Conservation (phyloP, 2,888 invertebrate species). For the Oconnorella tubifera region DNA sequence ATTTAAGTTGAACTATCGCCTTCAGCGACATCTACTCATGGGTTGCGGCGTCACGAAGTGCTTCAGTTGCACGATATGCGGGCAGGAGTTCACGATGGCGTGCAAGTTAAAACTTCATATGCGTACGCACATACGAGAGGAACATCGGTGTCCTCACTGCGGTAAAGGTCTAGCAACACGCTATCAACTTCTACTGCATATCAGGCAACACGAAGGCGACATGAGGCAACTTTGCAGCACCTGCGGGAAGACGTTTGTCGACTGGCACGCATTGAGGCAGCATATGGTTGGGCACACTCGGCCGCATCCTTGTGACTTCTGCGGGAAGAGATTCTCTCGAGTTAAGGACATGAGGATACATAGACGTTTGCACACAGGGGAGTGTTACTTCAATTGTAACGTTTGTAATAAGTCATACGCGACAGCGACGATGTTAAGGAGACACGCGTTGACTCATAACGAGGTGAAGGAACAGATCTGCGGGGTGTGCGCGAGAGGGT, state of each 20-base stretch:
- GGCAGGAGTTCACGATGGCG: background rate
- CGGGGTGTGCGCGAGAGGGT: background rate
- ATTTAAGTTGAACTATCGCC: background rate
- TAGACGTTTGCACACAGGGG: background rate
- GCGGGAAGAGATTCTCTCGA: background rate
- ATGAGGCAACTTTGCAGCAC: background rate
- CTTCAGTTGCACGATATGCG: background rate
- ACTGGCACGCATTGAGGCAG: background rate
- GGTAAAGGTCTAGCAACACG: background rate
- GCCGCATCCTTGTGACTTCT: background rate
- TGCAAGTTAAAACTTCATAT: background rate
- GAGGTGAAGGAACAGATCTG: background rate
- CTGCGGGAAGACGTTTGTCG: conserved; percentile 2
- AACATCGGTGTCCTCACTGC: background rate
- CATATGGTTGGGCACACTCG: background rate
- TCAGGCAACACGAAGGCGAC: background rate
- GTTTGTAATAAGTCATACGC: too few relatives aligned
- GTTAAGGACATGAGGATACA: background rate
- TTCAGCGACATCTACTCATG: background rate
- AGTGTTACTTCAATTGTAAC: too few relatives aligned
- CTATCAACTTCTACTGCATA: background rate
- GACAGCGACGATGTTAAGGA: background rate
- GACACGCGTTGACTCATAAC: background rate
- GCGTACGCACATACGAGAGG: background rate
- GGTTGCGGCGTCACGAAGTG: background rate